Evolutionary conservation across 1,140 invertebrate genomes (phyloP).

Genomic region (Xylocopa sonorina): DNA sequence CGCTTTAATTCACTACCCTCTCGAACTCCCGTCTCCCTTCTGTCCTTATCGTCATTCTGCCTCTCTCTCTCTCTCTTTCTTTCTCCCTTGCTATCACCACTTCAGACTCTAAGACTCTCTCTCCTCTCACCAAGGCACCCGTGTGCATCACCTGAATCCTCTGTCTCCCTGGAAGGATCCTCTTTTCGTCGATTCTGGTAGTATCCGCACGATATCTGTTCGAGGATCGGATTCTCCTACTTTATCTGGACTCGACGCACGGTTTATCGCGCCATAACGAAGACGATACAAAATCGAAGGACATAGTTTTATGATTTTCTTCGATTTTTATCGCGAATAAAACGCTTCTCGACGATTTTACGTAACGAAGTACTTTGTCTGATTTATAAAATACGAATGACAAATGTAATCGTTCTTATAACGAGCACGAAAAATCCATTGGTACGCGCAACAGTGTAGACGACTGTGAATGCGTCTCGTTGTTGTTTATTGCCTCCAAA

Average conservation of each 20-base stretch:
- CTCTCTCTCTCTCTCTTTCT: no score
- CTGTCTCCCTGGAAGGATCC: slow-evolving; percentile 18
- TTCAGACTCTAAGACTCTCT: slow-evolving; percentile 47
- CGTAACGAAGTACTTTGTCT: no score
- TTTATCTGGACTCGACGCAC: slow-evolving; percentile 10
- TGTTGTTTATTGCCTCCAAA: no score
- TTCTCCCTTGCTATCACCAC: slow-evolving; percentile 34
- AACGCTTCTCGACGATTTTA: no score
- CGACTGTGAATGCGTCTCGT: no score
- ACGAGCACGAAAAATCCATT: no score
- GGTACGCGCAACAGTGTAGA: no score
- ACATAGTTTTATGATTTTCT: neutral
- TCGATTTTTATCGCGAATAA: no score
- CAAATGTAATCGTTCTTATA: no score
- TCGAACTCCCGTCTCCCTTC: slow-evolving; percentile 39
- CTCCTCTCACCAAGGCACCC: slow-evolving; percentile 27
- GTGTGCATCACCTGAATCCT: neutral
- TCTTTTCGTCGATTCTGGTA: neutral
- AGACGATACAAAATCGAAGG: neutral
- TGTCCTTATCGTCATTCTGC: neutral
- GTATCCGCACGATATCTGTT: neutral
- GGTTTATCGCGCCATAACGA: neutral
- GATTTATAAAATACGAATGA: no score
- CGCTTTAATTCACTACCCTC: slow-evolving; percentile 75
- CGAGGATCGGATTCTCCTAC: neutral